Conservation (phyloP, 1,140 invertebrate genomes). For the Drosophila repletoides region DNA sequence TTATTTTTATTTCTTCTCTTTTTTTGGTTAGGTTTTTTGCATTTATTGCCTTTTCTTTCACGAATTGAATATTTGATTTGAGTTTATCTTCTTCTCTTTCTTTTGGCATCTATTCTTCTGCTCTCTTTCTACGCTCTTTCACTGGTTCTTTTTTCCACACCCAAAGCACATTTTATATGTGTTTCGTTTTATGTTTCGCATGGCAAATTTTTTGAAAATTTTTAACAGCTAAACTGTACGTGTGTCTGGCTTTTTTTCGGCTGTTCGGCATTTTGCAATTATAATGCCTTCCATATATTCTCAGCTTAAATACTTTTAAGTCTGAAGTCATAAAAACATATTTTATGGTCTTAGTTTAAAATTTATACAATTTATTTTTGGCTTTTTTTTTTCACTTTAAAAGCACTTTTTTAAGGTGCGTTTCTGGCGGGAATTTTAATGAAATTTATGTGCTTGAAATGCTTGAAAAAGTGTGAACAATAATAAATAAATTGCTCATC, state of each 20-base stretch:
- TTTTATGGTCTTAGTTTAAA: conserved; percentile 30
- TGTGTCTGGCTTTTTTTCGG: too few species aligned
- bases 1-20: neutral
- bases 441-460: conserved; percentile 7
- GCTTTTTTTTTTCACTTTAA: conserved; percentile 1
- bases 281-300: conserved; percentile 33
- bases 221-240: conserved; percentile 10
- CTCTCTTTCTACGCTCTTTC: neutral
- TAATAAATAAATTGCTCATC: conserved; percentile 17
- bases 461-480: conserved; percentile 28
- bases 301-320: conserved; percentile 21
- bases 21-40: conserved; percentile 15
- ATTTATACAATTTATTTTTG: conserved; percentile 14
- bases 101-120: conserved; percentile 1
- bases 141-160: too few species aligned
- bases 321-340: conserved; percentile 32
- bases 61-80: conserved; percentile 28
- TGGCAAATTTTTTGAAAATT: conserved; percentile 29
- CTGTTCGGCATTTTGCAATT: too few species aligned
- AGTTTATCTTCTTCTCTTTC: neutral
- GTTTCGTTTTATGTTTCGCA: conserved; percentile 34
- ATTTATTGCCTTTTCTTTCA: conserved; percentile 23
- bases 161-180: too few species aligned
- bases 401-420: conserved; percentile 20
- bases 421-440: neutral